Conservation (phyloP, 2,797 vertebrate genomes). For the Telmatherina bonti region DNA sequence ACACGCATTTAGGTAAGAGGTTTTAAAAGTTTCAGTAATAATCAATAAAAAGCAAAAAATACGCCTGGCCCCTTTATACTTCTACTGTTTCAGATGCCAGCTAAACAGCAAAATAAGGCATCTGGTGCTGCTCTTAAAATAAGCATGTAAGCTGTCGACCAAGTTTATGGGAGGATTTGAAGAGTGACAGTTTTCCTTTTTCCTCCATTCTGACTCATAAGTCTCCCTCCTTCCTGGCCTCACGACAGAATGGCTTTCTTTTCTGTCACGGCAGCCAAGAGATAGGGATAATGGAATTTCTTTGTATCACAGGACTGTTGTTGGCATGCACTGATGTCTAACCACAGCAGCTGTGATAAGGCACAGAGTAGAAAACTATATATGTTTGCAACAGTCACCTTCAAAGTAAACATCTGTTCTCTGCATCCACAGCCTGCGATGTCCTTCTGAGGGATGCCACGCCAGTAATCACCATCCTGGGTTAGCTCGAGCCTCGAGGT, state of each 20-base stretch:
- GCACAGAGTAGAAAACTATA: conserved; percentile 22
- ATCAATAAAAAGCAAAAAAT: conserved; percentile 27
- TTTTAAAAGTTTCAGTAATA: conserved; percentile 25
- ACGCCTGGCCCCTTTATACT: conserved; percentile 7
- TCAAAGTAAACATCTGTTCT: conserved; percentile 72
- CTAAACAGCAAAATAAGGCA: conserved; percentile 28
- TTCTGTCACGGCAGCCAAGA: conserved; percentile 62
- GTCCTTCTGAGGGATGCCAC: conserved; percentile 58
- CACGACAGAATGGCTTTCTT: conserved; percentile 54
- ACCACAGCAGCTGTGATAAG: conserved; percentile 49
- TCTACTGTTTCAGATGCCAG: conserved; percentile 33
- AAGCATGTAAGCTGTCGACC: conserved; percentile 55
- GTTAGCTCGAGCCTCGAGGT: conserved; percentile 49
- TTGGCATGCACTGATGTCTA: conserved; percentile 49
- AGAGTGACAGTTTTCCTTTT: conserved; percentile 70
- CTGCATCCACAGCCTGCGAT: conserved; percentile 33
- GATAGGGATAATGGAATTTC: conserved; percentile 73
- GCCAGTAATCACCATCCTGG: conserved; percentile 65
- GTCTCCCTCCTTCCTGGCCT: conserved; percentile 64
- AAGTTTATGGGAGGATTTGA: conserved; percentile 65
- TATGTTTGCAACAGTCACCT: conserved; percentile 56
- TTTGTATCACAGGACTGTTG: conserved; percentile 48
- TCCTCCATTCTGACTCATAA: conserved; percentile 73
- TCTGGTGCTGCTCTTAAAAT: conserved; percentile 68
- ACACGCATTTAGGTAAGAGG: conserved; percentile 27